A percentile compares a stretch with the other conserved stretches of the same genome.
Conservation (phyloP, 2,888 invertebrate species). For the Monoplex corrugatus region DNA sequence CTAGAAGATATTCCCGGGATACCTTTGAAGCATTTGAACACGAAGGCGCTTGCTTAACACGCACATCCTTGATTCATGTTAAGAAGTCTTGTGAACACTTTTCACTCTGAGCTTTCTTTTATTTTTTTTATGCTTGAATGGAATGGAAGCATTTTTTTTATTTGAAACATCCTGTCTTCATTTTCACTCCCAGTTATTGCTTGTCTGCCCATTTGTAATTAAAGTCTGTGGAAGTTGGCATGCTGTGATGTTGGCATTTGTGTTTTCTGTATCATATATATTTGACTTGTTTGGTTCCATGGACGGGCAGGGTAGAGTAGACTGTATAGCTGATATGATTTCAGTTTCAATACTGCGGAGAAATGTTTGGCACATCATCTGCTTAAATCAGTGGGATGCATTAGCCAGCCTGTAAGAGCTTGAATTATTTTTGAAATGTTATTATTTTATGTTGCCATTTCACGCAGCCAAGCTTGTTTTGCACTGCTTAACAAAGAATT, state of each 20-base stretch:
- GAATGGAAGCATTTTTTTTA: background rate
- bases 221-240: background rate
- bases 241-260: background rate
- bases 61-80: background rate
- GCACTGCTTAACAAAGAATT: slow-evolving; percentile 33
- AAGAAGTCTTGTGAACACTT: background rate
- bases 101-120: background rate
- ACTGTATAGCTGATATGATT: background rate
- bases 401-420: slow-evolving; percentile 6
- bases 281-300: background rate
- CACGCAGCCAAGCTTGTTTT: slow-evolving; percentile 38
- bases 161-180: background rate
- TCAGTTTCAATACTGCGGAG: background rate
- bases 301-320: background rate
- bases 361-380: background rate
- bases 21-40: background rate
- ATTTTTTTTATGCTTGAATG: background rate
- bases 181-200: no score
- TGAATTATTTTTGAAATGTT: background rate
- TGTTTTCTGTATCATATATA: background rate
- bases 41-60: background rate
- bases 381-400: background rate
- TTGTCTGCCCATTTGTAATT: no score
- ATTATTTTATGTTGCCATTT: background rate
- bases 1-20: background rate